Percentiles rank a stretch among this genome's conserved stretches.
Conservation (phyloP, 2,888 invertebrate genomes). For the Iphiclides podalirius region DNA sequence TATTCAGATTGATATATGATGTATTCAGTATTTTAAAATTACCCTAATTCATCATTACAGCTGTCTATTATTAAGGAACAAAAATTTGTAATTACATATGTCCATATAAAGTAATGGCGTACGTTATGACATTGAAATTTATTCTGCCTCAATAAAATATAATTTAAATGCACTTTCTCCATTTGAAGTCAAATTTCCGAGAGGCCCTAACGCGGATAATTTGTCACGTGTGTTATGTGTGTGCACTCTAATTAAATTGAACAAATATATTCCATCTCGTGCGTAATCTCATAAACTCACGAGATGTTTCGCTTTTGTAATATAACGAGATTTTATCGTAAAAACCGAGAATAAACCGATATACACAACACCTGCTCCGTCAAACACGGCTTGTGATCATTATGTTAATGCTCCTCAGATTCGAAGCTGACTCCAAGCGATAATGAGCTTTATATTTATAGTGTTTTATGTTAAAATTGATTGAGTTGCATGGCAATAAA, state of each 20-base stretch:
- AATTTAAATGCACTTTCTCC: constrained; percentile 8
- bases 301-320: constrained; percentile 54
- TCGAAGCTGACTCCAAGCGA: constrained; percentile 40
- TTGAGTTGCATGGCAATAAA: constrained; percentile 38
- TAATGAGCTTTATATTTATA: constrained; percentile 48
- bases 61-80: no score
- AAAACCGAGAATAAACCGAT: constrained; percentile 76
- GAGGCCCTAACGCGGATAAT: constrained; percentile 9
- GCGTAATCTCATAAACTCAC: constrained; percentile 61
- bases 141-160: not conserved
- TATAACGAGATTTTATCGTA: constrained; percentile 75
- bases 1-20: no score
- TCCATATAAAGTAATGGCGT: no score
- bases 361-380: constrained; percentile 75
- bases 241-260: constrained; percentile 22
- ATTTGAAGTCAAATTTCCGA: constrained; percentile 1
- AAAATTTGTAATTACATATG: no score
- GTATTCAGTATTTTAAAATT: no score
- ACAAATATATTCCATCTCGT: constrained; percentile 34
- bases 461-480: constrained; percentile 49
- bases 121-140: no score
- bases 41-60: no score
- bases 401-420: constrained; percentile 72
- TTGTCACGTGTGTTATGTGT: constrained; percentile 18
- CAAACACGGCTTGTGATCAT: constrained; percentile 71